These are phyloP conservation scores for Xerus inauris DNA, from an alignment of 2,113 vertebrate species.

Conservation along the genomic window DNA sequence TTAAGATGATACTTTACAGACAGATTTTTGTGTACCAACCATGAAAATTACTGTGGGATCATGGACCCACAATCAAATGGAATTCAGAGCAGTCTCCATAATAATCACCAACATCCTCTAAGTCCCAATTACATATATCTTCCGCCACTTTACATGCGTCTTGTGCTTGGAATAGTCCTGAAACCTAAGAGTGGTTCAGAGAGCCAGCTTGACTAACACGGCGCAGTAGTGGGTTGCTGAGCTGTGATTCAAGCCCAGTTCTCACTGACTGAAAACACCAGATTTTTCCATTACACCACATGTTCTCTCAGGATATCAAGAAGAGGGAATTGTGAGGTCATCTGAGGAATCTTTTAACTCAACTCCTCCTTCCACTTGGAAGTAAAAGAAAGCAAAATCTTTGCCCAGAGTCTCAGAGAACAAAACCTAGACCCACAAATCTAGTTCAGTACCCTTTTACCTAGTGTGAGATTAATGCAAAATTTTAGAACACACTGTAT, in stretches of 20 bases:
- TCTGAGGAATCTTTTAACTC: neutral
- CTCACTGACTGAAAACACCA: neutral
- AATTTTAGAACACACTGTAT: conserved; percentile 5
- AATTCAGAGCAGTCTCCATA: neutral
- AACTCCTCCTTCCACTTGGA: neutral
- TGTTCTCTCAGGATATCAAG: neutral
- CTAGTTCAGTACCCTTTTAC: neutral
- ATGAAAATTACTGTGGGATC: neutral
- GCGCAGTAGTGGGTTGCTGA: neutral
- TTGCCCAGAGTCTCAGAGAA: neutral
- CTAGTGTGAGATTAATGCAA: neutral
- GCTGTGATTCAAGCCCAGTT: neutral
- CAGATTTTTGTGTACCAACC: neutral
- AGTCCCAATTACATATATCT: neutral
- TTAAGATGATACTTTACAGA: conserved; percentile 24
- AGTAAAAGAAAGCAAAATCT: neutral
- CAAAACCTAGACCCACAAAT: neutral
- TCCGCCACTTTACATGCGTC: neutral
- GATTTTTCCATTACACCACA: neutral
- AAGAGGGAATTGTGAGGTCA: neutral
- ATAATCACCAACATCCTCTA: neutral
- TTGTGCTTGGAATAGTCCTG: neutral
- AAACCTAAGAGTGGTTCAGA: neutral
- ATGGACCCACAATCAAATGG: neutral
- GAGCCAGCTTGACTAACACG: neutral